Base-by-base conservation (phyloP, 2,113 vertebrate species). In the Pongo abelii region DNA sequence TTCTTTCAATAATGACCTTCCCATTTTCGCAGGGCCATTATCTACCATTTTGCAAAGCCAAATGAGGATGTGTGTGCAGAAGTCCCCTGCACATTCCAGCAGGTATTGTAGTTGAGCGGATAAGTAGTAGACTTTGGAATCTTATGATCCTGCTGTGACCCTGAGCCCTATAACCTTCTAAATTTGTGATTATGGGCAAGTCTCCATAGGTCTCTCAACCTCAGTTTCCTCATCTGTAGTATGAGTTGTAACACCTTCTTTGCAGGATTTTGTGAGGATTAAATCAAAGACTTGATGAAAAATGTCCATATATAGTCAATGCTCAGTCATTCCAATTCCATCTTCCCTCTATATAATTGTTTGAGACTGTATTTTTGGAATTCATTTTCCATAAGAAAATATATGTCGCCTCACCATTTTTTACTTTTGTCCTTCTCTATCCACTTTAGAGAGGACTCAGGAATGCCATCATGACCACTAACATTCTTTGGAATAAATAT, bases 401-500 rank as follows among this genome's bases (percentile, higher is more conserved):
- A 12, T 30, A 35, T 6, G 2, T 43, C 5, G 30, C 59, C 6
- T 35, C 8, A 61, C 6, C 6, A 25, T 6, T 52, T 27, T 61
- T 74, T 91, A 10, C 9, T 55, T 67, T 59, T 38, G 27, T 83
- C 12, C 11, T 72, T 43, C 25, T 55, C 14, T 57, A 7, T 74
- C 79, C 80, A 7, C 6, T 3, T 18, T n/a, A 43, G 14, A 64
- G 55, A 11, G 7, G 8, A 72, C 35, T 64, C 16, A 16, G 40
- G 40, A 86, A 72, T 64, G 64, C 4, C 13, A 14, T 6, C 16
- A 35, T 14, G 22, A 88, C 92, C 50, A 35, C 30, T 69, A 67
- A 69, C 14, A 14, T 48, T 93, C 18, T 89, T 89, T 77, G 70
- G 83, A 89, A 23, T 91, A 20, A 67, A 50, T 74, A 67, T 8